Evolutionary conservation across 2,888 invertebrate genomes (phyloP), one percentile per base, ranked within the genome.

Genomic region (Synergus japonicus): DNA sequence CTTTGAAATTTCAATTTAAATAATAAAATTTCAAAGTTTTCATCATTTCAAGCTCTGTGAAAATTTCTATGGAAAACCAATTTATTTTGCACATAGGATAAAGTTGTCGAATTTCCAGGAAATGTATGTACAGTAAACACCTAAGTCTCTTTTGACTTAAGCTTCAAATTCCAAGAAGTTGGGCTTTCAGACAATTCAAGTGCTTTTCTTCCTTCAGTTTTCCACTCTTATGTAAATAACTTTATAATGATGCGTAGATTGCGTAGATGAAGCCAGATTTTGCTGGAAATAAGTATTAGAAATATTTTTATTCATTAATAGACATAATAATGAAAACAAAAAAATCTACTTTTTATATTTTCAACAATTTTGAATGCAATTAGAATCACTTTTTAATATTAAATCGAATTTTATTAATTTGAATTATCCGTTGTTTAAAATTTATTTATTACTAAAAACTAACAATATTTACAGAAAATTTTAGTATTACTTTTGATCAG

Each of bases 151-250:
- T 81, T 83, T 63, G 77, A 84, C 73, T 85, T 81, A 79, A 79
- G 66, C 80, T 66, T 73, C 65, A 78, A 76, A 80, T 85, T 85
- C 84, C 76, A 80, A 78, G 79, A 85, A 85, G 46, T 78, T 73
- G 44, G 18, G 76, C 79, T 79, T 85, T 84, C 37, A 73, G 29
- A 15, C 58, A 54, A 10, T 37, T 73, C n/a, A 10, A 54, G 15
- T 73, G 41, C 37, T 63, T 13, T 63, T 63, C 22, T 22, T 54
- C 37, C 41, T 41, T 58, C 13, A 73, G 49, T 73, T 73, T 54
- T 37, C 4, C 29, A 73, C 29, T 54, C 13, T 73, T 18, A 54
- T n/a, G 37, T 54, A 58, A 73, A 67, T 43, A 67, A 46, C 13
- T 67, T 18, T 13, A 22, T 63, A 22, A 63, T 29, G 7, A 18